phyloP scores from a whole-genome alignment of 2,797 vertebrate genomes.

The Oryzias sinensis region DNA sequence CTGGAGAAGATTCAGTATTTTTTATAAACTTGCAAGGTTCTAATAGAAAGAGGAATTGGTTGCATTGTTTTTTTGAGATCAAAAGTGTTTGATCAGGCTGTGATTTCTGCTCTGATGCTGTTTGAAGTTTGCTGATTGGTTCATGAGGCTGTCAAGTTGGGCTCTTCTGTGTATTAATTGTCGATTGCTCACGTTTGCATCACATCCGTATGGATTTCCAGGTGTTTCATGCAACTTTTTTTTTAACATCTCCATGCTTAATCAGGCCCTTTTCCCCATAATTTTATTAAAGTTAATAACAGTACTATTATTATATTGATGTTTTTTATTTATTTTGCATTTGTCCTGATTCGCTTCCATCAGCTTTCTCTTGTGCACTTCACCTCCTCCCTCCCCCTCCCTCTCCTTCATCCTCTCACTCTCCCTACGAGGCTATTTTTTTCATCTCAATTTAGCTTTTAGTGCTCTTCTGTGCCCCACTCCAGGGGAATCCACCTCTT shows the following conservation, averaged over 20 bases:
- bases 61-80: not conserved
- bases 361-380: conserved; percentile 39
- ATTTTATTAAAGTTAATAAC: no score
- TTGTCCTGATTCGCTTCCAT: conserved; percentile 23
- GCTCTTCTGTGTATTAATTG: not conserved
- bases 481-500: conserved; percentile 73
- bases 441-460: conserved; percentile 73
- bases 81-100: conserved; percentile 1
- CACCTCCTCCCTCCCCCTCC: conserved; percentile 35
- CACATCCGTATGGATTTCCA: not conserved
- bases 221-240: conserved; percentile 1
- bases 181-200: conserved; percentile 5
- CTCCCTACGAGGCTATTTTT: conserved; percentile 50
- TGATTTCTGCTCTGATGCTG: not conserved
- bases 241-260: not conserved
- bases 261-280: not conserved
- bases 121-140: not conserved
- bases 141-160: not conserved
- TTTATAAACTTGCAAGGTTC: no score
- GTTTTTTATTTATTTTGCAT: conserved; percentile 1
- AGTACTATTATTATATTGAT: not conserved
- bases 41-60: conserved; percentile 2
- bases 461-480: conserved; percentile 71
- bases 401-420: conserved; percentile 51
- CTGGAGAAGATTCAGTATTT: no score